Evolutionary conservation across 2,888 invertebrate species (phyloP).

Genomic region (Leptura quadrifasciata): DNA sequence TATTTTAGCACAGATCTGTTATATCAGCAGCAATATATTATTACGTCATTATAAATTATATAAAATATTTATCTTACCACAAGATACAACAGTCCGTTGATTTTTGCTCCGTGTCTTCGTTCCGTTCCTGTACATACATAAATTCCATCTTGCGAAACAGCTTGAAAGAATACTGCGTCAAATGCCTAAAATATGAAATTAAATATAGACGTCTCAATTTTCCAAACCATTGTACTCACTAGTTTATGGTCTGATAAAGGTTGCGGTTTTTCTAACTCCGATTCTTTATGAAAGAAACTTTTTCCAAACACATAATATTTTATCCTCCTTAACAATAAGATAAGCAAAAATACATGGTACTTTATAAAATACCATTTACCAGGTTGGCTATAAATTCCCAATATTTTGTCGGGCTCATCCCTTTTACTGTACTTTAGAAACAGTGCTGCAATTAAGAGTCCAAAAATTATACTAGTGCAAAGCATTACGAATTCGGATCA

Average conservation of each 20-base stretch:
- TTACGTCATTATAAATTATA: background rate
- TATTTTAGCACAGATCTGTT: no score
- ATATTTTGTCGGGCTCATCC: slow-evolving; percentile 75
- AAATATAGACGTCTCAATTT: background rate
- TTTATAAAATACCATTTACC: slow-evolving; percentile 81
- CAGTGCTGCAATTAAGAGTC: slow-evolving; percentile 35
- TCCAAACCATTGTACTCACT: slow-evolving; percentile 67
- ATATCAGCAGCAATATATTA: no score
- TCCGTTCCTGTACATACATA: slow-evolving; percentile 82
- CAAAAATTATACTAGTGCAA: slow-evolving; percentile 5
- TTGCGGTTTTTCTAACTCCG: slow-evolving; percentile 78
- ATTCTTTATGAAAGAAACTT: slow-evolving; percentile 62
- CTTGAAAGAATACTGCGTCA: slow-evolving; percentile 88
- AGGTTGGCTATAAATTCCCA: slow-evolving; percentile 78
- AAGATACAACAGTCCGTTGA: slow-evolving; percentile 82
- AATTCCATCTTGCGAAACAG: slow-evolving; percentile 78
- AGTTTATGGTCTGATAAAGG: slow-evolving; percentile 77
- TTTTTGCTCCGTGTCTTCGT: slow-evolving; percentile 79
- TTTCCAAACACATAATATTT: slow-evolving; percentile 69
- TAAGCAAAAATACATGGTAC: slow-evolving; percentile 75
- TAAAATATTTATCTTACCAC: slow-evolving; percentile 72
- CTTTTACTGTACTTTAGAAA: slow-evolving; percentile 53
- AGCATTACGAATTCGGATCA: slow-evolving; percentile 7
- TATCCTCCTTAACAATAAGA: slow-evolving; percentile 77
- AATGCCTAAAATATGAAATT: slow-evolving; percentile 76